Percentiles rank a stretch among this genome's conserved stretches.
phyloP scores from a whole-genome alignment of 2,113 vertebrate genomes.

The Archilochus colubris region DNA sequence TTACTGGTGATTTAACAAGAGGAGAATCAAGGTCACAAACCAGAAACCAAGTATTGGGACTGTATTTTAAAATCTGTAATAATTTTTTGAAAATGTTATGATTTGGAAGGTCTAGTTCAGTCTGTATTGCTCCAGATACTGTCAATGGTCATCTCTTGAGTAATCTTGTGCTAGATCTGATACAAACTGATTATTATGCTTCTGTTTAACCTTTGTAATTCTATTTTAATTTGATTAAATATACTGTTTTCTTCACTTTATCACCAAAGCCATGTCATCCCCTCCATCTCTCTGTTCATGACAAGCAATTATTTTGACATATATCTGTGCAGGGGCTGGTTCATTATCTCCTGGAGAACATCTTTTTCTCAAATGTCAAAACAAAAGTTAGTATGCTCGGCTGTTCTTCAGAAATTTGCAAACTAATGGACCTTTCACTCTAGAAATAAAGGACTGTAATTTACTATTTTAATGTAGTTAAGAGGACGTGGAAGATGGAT shows the following conservation, averaged over 20 bases:
- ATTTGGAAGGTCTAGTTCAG: not conserved
- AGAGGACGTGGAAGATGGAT: slow-evolving; percentile 12
- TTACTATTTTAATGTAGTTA: slow-evolving; percentile 9
- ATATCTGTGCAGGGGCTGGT: not conserved
- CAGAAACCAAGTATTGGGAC: not conserved
- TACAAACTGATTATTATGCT: not conserved
- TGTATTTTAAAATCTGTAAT: not conserved
- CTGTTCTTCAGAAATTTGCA: slow-evolving; percentile 30
- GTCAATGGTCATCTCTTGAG: not conserved
- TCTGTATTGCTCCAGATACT: not conserved
- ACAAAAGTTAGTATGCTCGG: not conserved
- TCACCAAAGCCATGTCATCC: not conserved
- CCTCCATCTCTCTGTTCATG: not conserved
- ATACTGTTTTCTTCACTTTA: not conserved
- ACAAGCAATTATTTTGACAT: not conserved
- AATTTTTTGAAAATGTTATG: not conserved
- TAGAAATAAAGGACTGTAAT: slow-evolving; percentile 18
- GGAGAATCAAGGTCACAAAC: not conserved
- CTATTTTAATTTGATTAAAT: not conserved
- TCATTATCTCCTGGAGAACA: not conserved
- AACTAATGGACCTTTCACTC: slow-evolving; percentile 43
- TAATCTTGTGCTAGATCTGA: not conserved
- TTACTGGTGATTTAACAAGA: no score
- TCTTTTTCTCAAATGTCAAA: slow-evolving; percentile 22
- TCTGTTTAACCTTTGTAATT: not conserved